A percentile compares a stretch with the other conserved stretches of the same genome.
Evolutionary conservation across 2,888 invertebrate species (phyloP).

Genomic region (Cyrtodaria siliqua): DNA sequence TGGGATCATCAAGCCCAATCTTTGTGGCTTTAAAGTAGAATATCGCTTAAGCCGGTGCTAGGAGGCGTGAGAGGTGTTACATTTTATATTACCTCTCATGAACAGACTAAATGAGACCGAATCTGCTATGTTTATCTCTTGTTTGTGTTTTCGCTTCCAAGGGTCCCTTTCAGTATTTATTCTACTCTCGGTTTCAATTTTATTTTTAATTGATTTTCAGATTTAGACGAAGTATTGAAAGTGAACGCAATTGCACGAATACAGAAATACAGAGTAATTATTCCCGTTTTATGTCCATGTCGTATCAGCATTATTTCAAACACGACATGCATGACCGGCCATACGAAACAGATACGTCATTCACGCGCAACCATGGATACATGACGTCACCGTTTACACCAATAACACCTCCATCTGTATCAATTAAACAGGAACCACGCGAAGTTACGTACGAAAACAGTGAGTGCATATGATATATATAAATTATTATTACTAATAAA

Average conservation of each 20-base stretch:
- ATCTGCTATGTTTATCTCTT: no score
- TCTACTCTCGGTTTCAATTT: no score
- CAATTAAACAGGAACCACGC: slow-evolving; percentile 78
- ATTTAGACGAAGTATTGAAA: slow-evolving; percentile 34
- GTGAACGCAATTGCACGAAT: slow-evolving; percentile 52
- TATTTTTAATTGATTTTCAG: slow-evolving; percentile 30
- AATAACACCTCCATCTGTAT: slow-evolving; percentile 59
- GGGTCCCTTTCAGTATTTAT: no score
- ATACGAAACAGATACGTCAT: slow-evolving; percentile 63
- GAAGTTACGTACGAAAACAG: slow-evolving; percentile 73
- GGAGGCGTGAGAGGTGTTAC: no score
- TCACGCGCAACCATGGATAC: slow-evolving; percentile 69
- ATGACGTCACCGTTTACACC: slow-evolving; percentile 60
- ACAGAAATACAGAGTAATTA: slow-evolving; percentile 63
- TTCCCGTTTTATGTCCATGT: slow-evolving; percentile 66
- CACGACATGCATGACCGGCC: slow-evolving; percentile 71
- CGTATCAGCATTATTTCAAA: slow-evolving; percentile 72
- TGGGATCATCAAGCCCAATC: no score
- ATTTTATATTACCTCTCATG: no score
- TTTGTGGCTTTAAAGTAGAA: no score
- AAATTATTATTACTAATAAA: no score
- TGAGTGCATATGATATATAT: no score
- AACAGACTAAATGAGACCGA: no score
- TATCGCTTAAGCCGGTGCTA: no score
- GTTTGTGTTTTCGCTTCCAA: no score